Evolutionary conservation across 1,140 invertebrate species (phyloP).

Genomic region (Brachionus manjavacas): DNA sequence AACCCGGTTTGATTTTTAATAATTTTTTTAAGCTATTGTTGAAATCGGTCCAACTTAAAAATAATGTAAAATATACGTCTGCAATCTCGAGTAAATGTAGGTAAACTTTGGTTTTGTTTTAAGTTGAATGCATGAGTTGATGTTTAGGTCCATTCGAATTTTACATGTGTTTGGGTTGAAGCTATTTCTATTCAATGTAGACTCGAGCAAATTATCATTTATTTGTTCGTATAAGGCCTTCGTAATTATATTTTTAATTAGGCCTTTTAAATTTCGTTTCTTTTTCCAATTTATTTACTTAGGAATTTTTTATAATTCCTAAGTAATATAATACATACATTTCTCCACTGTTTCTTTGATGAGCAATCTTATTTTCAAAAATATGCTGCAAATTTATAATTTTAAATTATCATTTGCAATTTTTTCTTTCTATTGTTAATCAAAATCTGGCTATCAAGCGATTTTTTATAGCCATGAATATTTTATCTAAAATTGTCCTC

Average conservation of each 20-base stretch:
- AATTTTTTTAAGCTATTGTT: background rate
- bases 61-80: background rate
- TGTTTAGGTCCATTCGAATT: background rate
- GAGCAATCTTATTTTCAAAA: background rate
- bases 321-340: background rate
- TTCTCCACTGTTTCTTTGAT: background rate
- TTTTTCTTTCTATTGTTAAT: background rate
- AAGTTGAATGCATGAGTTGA: background rate
- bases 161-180: background rate
- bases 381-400: background rate
- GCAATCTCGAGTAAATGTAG: background rate
- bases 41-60: background rate
- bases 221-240: background rate
- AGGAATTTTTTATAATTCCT: background rate
- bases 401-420: background rate
- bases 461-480: background rate
- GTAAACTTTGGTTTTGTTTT: background rate
- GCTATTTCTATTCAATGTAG: background rate
- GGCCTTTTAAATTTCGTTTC: background rate
- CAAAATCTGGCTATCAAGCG: background rate
- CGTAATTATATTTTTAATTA: background rate
- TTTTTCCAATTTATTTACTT: background rate
- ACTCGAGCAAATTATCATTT: slow-evolving; percentile 3
- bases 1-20: background rate
- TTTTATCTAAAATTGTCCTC: background rate